Evolutionary conservation across 1,140 invertebrate genomes (phyloP), one percentile per base, ranked within the genome.

Genomic region (Anastatus disparis): DNA sequence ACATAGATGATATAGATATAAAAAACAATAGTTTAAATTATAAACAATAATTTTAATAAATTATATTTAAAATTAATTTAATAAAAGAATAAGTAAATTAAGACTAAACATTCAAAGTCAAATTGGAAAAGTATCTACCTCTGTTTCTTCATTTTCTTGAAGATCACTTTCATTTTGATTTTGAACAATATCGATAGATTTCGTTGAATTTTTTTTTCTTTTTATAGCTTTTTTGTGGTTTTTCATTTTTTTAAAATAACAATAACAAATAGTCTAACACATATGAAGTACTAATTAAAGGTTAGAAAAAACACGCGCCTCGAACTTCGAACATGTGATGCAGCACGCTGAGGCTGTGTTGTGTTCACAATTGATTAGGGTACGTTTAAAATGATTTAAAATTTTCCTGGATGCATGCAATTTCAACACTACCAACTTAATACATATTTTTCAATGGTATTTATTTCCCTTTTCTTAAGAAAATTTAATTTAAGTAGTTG

Each of bases 201-300:
- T 73, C 27, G 29, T 2, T 8, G 35, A 31, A 20, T 8, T 40
- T 6, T 62, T 44, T 31, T 76, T 79, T 20, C 78, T 72, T 15
- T 80, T 80, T 9, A 71, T 67, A 26, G n/a, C 7, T 22, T 70
- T 75, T 35, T 70, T 73, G 15, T 67, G 35, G 13, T 15, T 10
- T 27, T 31, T 71, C 77, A 78, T 79, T 58, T 63, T 77, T 64
- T 42, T 4, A 22, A 2, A 22, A 22, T 9, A 38, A 65, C 15
- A 4, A 20, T 42, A 48, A 31, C 15, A 31, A 50, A n/a, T n/a
- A n/a, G n/a, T n/a, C 12, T 1, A 31, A 31, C 24, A 31, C 59
- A 70, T 59, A 70, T 70, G 59, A 48, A n/a, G 0, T 42, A n/a
- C 15, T 24, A 52, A 63, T 10, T 61, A 27, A 22, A 70, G 59